phyloP scores from a whole-genome alignment of 2,797 vertebrate genomes.

The Lindbergichthys nudifrons region DNA sequence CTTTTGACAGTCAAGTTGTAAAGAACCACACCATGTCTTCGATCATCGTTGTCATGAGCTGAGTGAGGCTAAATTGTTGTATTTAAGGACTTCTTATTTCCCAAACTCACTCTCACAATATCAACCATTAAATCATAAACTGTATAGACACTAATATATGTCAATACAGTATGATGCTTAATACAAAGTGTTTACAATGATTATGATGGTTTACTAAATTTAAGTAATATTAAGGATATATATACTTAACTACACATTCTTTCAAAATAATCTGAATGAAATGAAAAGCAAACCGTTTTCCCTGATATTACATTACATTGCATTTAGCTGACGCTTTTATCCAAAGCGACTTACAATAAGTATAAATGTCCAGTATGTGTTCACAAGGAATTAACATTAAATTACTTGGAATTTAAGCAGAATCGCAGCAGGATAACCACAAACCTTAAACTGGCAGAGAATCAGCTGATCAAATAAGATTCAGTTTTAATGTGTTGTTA shows the following conservation, averaged over 20 bases:
- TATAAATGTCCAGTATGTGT: background rate
- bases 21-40: background rate
- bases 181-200: background rate
- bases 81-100: background rate
- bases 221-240: no score
- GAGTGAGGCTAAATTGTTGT: background rate
- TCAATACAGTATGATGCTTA: background rate
- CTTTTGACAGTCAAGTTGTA: no score
- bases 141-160: background rate
- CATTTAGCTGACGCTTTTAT: no score
- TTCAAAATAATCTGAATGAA: no score
- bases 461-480: constrained; percentile 29
- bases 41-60: background rate
- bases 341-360: no score
- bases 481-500: constrained; percentile 12
- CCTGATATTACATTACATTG: background rate
- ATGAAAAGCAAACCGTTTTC: background rate
- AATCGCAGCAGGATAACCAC: background rate
- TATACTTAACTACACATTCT: no score
- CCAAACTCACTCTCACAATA: no score
- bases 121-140: background rate
- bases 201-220: background rate
- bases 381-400: background rate
- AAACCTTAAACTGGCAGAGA: background rate
- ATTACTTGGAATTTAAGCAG: background rate